These are phyloP conservation scores for Drosophila emarginata DNA, from an alignment of 2,888 invertebrate genomes.

Conservation along the genomic window DNA sequence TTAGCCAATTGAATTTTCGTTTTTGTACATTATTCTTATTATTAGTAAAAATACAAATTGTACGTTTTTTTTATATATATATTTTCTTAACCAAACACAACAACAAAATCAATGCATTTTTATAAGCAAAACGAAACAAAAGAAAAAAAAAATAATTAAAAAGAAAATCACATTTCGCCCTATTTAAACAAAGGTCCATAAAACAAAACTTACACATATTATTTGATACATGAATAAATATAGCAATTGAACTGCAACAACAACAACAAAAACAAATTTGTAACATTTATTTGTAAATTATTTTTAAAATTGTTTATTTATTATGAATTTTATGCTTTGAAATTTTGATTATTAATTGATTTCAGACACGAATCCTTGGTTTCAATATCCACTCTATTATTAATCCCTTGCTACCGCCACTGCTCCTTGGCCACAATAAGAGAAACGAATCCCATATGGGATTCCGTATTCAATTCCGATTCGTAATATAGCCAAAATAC, in stretches of 20 bases:
- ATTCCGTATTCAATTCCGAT: neutral
- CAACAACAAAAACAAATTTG: neutral
- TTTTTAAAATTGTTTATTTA: neutral
- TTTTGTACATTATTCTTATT: slow-evolving; percentile 36
- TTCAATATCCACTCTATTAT: neutral
- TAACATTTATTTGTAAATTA: neutral
- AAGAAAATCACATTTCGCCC: slow-evolving; percentile 28
- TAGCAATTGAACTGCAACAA: neutral
- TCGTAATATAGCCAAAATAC: neutral
- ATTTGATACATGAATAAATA: slow-evolving; percentile 54
- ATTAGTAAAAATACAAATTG: slow-evolving; percentile 50
- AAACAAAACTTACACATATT: slow-evolving; percentile 22
- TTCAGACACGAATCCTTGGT: neutral
- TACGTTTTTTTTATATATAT: slow-evolving; percentile 26
- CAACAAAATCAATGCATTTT: slow-evolving; percentile 53
- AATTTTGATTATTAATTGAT: neutral
- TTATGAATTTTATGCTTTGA: neutral
- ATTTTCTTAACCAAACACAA: slow-evolving; percentile 20
- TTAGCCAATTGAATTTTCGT: slow-evolving; percentile 65
- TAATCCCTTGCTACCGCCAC: too few species aligned
- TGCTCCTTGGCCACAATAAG: neutral
- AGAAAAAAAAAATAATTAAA: slow-evolving; percentile 22
- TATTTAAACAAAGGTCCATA: slow-evolving; percentile 50
- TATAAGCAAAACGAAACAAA: slow-evolving; percentile 9
- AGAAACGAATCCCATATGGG: neutral